These are phyloP conservation scores for Agonopterix arenella DNA, from an alignment of 2,888 invertebrate species.

Conservation along the genomic window DNA sequence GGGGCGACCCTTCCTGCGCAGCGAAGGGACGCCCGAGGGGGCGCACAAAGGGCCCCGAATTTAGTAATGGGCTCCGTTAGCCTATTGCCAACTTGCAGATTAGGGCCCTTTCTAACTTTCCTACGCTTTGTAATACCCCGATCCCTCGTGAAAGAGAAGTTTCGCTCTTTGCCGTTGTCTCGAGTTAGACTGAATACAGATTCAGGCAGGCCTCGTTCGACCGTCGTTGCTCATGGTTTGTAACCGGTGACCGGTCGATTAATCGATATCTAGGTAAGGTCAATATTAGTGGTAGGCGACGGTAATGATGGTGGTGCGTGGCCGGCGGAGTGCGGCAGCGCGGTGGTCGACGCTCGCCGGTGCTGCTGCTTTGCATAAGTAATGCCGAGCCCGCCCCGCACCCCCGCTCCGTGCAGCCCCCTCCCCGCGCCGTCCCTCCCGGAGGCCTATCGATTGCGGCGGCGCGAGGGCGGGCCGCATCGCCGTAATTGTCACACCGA, in stretches of 20 bases:
- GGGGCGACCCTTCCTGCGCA: constrained; percentile 45
- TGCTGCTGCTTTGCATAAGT: constrained; percentile 73
- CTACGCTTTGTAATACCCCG: constrained; percentile 13
- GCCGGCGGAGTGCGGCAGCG: constrained; percentile 13
- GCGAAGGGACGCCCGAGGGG: constrained; percentile 43
- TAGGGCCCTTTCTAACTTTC: constrained; percentile 39
- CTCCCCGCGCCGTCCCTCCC: constrained; percentile 68
- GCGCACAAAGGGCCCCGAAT: constrained; percentile 58
- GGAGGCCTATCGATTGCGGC: constrained; percentile 83
- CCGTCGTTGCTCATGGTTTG: background rate
- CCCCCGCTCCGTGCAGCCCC: constrained; percentile 14
- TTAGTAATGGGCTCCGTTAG: constrained; percentile 50
- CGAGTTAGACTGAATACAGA: background rate
- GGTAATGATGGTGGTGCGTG: constrained; percentile 15
- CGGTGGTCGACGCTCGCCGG: constrained; percentile 6
- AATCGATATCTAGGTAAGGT: constrained; percentile 32
- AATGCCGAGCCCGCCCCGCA: constrained; percentile 33
- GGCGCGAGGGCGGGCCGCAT: constrained; percentile 76
- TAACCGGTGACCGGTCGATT: constrained; percentile 18
- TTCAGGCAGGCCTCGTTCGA: constrained; percentile 6
- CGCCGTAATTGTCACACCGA: constrained; percentile 75
- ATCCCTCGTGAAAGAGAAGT: constrained; percentile 32
- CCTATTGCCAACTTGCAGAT: constrained; percentile 51
- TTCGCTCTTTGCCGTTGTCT: constrained; percentile 14
- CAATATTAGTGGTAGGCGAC: constrained; percentile 20